A percentile compares a stretch with the other conserved stretches of the same genome.
Evolutionary conservation across 2,113 vertebrate species (phyloP).

Genomic region (Dascyllus trimaculatus): DNA sequence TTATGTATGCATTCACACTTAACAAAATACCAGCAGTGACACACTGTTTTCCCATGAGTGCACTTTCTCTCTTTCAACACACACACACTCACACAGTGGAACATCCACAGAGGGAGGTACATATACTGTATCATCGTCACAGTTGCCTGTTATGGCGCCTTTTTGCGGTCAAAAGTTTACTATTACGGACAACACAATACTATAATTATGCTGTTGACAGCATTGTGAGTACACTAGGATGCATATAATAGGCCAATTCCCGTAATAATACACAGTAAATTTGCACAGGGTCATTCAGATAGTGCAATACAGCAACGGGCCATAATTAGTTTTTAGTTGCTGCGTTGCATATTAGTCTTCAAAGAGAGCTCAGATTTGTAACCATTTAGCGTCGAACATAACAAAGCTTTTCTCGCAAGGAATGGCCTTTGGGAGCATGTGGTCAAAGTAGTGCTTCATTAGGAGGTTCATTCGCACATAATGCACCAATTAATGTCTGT

Average conservation of each 20-base stretch:
- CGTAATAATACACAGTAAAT: conserved; percentile 35
- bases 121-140: conserved; percentile 40
- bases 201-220: conserved; percentile 59
- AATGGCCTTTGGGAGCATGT: conserved; percentile 33
- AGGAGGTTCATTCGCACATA: conserved; percentile 62
- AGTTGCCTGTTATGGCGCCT: conserved; percentile 14
- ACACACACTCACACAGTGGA: conserved; percentile 4
- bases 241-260: conserved; percentile 13
- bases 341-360: conserved; percentile 48
- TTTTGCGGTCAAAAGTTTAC: conserved; percentile 50
- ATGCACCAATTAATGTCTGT: conserved; percentile 63
- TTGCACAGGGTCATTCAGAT: conserved; percentile 27
- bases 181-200: conserved; percentile 26
- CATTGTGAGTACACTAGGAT: conserved; percentile 4
- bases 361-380: conserved; percentile 54
- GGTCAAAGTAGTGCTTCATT: conserved; percentile 67
- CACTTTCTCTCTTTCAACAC: neutral
- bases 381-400: conserved; percentile 54
- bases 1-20: conserved; percentile 40
- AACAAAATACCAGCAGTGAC: conserved; percentile 60
- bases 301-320: conserved; percentile 9
- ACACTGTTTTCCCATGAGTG: conserved; percentile 36
- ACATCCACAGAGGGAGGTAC: conserved; percentile 30
- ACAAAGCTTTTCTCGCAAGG: conserved; percentile 61
- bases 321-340: conserved; percentile 61